A percentile compares a stretch with the other conserved stretches of the same genome.
Evolutionary conservation across 2,797 vertebrate genomes (phyloP).

Genomic region (Sylvia borin): DNA sequence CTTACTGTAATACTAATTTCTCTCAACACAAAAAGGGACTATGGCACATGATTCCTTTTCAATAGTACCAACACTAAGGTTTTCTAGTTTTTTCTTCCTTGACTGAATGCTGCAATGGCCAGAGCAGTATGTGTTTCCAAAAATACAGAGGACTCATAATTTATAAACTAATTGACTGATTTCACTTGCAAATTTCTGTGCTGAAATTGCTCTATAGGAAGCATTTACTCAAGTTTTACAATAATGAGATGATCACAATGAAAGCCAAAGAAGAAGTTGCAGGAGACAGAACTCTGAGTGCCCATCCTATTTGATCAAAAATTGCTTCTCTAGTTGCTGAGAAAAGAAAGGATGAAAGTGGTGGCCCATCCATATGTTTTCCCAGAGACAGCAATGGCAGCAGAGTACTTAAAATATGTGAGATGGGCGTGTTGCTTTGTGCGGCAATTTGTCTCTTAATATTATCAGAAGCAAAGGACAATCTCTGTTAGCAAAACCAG

Average conservation of each 20-base stretch:
- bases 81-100: background rate
- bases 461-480: background rate
- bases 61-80: background rate
- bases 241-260: background rate
- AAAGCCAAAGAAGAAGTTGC: background rate
- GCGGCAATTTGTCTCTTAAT: background rate
- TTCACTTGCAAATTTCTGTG: constrained; percentile 5
- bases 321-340: background rate
- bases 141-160: background rate
- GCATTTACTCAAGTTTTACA: background rate
- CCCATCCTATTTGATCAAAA: background rate
- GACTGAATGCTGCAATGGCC: background rate
- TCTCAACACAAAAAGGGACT: background rate
- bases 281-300: background rate
- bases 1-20: background rate
- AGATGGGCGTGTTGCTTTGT: background rate
- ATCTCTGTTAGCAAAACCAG: background rate
- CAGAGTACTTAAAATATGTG: background rate
- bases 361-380: background rate
- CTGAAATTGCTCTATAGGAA: background rate
- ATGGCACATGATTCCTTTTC: background rate
- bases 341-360: background rate
- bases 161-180: background rate
- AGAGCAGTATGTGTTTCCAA: background rate
- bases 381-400: background rate